Evolutionary conservation across 2,113 vertebrate species (phyloP), one percentile per base, ranked within the genome.

Genomic region (Cynocephalus volans): DNA sequence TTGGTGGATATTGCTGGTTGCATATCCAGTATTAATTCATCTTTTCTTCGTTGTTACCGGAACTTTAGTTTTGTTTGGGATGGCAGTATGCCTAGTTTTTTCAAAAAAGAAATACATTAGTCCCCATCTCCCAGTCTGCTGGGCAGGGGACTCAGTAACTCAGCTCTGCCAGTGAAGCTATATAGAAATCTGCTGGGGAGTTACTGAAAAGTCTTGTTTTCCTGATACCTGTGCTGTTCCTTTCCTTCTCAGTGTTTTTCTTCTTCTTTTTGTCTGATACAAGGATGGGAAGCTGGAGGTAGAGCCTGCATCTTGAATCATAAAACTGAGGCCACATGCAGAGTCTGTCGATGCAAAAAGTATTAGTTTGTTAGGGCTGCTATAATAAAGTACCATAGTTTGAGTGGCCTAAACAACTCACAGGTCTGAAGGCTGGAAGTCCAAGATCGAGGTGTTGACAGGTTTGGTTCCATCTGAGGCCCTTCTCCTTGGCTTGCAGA

Each of bases 31-130:
- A 77, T 17, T 48, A 28, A 36, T 81, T 77, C 2, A 0, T 41
- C 79, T 67, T 87, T 36, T 93, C 54, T 81, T 77, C 36, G 6
- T 96, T 91, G 69, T 94, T 92, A 64, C 70, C 67, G 81, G 87
- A 93, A 50, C 17, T 26, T 96, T 33, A 11, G 23, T 81, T 92
- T 75, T 95, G 7, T 86, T 93, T 56, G 73, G 21, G 50, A 79
- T 81, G 76, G 50, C 54, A 67, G 12, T 50, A 64, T 76, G 45
- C 80, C 31, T 77, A 69, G 60, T 72, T 69, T 28, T 41, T 41
- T 41, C 3, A 45, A 73, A 52, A 81, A 90, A 60, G 24, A 75
- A 90, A 72, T 54, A 90, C 50, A 72, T 67, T 31, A 36, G 10
- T 72, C 8, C 48, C 48, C n/a, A 19, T 82, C 72, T 77, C 0